phyloP scores from a whole-genome alignment of 2,113 vertebrate genomes.

The Puffinus mauretanicus region DNA sequence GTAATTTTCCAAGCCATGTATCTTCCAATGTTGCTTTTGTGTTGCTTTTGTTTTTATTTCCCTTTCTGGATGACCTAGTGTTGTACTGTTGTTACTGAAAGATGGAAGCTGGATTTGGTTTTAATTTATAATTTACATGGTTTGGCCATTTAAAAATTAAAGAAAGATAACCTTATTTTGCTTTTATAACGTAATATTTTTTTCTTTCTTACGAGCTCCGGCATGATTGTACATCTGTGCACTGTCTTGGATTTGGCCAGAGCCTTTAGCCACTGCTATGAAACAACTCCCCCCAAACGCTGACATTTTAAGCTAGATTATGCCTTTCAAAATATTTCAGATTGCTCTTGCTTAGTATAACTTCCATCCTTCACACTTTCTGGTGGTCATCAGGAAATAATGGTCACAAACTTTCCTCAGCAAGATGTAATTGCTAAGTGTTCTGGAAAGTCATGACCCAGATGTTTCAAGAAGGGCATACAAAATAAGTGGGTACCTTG shows the following conservation, averaged over 20 bases:
- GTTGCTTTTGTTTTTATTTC: neutral
- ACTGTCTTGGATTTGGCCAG: neutral
- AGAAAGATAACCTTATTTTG: neutral
- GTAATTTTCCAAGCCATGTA: neutral
- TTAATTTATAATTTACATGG: neutral
- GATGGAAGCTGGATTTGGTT: fast-evolving
- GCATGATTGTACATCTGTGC: neutral
- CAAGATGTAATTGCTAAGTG: neutral
- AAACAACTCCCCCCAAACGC: neutral
- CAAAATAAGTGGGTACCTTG: neutral
- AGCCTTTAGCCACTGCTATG: neutral
- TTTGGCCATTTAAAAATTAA: neutral
- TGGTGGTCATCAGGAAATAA: neutral
- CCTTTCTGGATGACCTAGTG: neutral
- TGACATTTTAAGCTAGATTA: neutral
- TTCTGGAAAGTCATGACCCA: neutral
- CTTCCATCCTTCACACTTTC: neutral
- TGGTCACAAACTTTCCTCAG: neutral
- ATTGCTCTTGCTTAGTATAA: neutral
- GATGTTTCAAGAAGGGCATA: neutral
- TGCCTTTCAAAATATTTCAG: neutral
- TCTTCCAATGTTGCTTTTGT: neutral
- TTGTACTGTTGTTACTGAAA: neutral
- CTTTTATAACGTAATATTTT: neutral
- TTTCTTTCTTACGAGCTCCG: neutral